Base-by-base conservation (phyloP, 2,888 invertebrate species). In the Fragum whitleyi region DNA sequence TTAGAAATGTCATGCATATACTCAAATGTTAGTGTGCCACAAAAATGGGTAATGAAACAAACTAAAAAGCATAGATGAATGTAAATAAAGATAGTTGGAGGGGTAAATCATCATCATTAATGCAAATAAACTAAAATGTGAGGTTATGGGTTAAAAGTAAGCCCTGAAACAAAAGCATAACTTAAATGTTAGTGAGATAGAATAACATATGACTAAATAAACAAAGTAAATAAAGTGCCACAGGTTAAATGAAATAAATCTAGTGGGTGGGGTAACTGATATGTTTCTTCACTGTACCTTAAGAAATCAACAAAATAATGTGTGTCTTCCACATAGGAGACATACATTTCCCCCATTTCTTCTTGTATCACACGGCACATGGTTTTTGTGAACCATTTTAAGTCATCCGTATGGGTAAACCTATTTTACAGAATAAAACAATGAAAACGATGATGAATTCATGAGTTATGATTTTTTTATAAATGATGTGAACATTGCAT, bases 281-380 rank as follows among this genome's bases (percentile, higher is more conserved):
- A 36, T 32, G 19, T 32, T 62, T 36, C 19, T 36, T 67, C 26
- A 65, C 69, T 61, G 51, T 93, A 94, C 94, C 93, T 96, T 97
- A 98, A 97, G 93, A 98, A 99, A 94, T 98, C 98, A 16, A 98
- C 98, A 94, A 98, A 98, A 23, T 97, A 97, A 36, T 97, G 97
- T 90, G 83, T 85, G n/a, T 96, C 95, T 88, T 96, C 95, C 83
- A 97, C 96, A 96, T 97, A 96, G 83, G 96, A 73, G 70, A 84
- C 86, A 70, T 84, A 79, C 53, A 87, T 87, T 67, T 93, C 93
- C 7, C 92, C 92, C 51, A 98, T 94, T 83, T 96, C 95, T 85
- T 96, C 96, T 88, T 96, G 95, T 3, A 97, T 96, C 65, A 97
- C 95, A 74, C 95, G 95, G 69, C 96, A 94, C 87, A 98, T 94